Base-by-base conservation (phyloP, 2,888 invertebrate species). In the Tenthredo livida region DNA sequence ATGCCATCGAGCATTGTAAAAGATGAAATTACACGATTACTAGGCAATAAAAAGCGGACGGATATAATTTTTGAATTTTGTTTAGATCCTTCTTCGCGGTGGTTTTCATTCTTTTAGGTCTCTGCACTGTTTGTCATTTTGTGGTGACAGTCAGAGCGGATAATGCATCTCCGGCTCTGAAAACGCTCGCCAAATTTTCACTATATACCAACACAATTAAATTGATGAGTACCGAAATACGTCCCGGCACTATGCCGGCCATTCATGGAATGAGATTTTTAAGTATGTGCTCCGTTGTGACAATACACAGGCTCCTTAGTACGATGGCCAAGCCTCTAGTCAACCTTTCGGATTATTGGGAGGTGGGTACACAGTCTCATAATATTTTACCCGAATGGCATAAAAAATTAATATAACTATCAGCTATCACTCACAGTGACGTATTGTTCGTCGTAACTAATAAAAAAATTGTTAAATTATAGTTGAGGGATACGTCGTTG, bases 201-300 rank as follows among this genome's bases (percentile, higher is more conserved):
- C 37, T 93, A 5, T 91, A 92, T 85, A 91, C 91, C 7, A 94
- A 94, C 87, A 91, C 91, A 0, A 87, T 87, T 4, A 93, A 93
- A 85, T 89, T 94, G 84, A 85, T 94, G 21, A 90, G 86, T 25
- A 93, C 92, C 0, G 77, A 89, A 40, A 50, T 86, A 0, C 86
- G 89, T 1, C 73, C 87, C 1, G 92, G 90, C 5, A 90, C 91
- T 29, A 88, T 94, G 33, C 90, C 91, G 0, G 92, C 91, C 72
- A 87, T 95, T 17, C 94, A 95, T 88, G 95, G 95, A 12, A 92
- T 95, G 6, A 92, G 95, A 58, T 94, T 94, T 86, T 87, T 94
- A 29, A 94, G 94, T 87, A 94, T 94, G 85, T 88, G 91, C 61
- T 94, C 94, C 93, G 93, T 94, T 2, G 90, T 94, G 37, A 85